These are phyloP conservation scores for Linepithema humile DNA, from an alignment of 1,140 invertebrate species.

Conservation along the genomic window DNA sequence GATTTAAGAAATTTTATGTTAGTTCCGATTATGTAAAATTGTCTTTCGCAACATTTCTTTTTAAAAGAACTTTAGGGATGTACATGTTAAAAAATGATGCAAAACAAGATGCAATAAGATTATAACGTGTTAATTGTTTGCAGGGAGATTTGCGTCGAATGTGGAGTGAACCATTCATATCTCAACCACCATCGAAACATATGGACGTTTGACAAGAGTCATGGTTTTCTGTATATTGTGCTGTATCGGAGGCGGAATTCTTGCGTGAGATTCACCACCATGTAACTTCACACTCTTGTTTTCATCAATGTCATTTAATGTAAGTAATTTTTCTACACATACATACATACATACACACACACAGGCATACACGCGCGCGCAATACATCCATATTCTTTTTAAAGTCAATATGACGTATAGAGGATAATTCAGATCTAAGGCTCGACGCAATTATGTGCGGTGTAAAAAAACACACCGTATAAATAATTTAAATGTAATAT, in stretches of 20 bases:
- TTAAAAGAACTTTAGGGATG: too few species aligned
- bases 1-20: too few species aligned
- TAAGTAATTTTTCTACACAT: constrained; percentile 72
- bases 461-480: constrained; percentile 58
- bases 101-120: too few species aligned
- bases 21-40: too few species aligned
- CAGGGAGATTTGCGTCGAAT: constrained; percentile 97
- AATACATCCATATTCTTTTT: constrained; percentile 58
- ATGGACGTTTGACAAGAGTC: constrained; percentile 88
- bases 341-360: constrained; percentile 31
- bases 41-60: too few species aligned
- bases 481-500: constrained; percentile 69
- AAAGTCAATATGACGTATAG: constrained; percentile 57
- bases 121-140: constrained; percentile 64
- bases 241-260: constrained; percentile 62
- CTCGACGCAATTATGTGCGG: constrained; percentile 51
- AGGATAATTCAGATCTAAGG: constrained; percentile 34
- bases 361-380: constrained; percentile 15
- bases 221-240: constrained; percentile 72
- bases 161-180: constrained; percentile 99
- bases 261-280: constrained; percentile 64
- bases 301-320: constrained; percentile 74
- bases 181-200: constrained; percentile 90
- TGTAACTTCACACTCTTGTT: constrained; percentile 67
- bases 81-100: too few species aligned